Evolutionary conservation across 37 sponge, comb jelly and placozoan species (phyloP).

Genomic region (Cliona cf. orientalis): DNA sequence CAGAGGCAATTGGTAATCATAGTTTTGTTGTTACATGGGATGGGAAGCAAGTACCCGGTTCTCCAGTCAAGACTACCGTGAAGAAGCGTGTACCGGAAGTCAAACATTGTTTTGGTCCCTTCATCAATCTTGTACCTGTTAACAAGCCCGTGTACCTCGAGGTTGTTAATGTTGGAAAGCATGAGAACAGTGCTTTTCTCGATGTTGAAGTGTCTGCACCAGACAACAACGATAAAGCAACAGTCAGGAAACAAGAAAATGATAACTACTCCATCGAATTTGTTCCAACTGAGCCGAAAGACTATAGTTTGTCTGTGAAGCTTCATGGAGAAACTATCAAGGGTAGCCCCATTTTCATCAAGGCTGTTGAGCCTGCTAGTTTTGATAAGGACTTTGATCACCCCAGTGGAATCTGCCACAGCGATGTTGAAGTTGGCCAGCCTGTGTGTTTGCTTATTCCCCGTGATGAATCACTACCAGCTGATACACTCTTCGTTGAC

Average conservation of each 20-base stretch:
- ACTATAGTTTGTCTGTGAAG: conserved; percentile 32
- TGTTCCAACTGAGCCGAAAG: conserved; percentile 29
- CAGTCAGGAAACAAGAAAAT: neutral
- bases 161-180: conserved; percentile 12
- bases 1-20: conserved; percentile 50
- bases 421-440: conserved; percentile 25
- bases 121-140: conserved; percentile 16
- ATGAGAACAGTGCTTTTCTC: neutral
- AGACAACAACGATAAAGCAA: neutral
- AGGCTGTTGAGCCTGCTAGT: conserved; percentile 6
- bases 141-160: neutral
- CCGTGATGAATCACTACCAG: neutral
- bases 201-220: neutral
- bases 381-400: neutral
- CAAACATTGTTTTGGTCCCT: conserved; percentile 5
- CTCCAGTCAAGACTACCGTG: conserved; percentile 48
- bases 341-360: conserved; percentile 66
- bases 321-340: conserved; percentile 25
- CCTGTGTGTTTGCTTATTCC: conserved; percentile 37
- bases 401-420: neutral
- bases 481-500: neutral
- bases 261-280: neutral
- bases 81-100: conserved; percentile 6
- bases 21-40: conserved; percentile 37
- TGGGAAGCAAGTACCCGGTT: conserved; percentile 33